phyloP scores from a whole-genome alignment of 30 jellyfish, hydroid and myxozoan species.

The Catostylus mosaicus region DNA sequence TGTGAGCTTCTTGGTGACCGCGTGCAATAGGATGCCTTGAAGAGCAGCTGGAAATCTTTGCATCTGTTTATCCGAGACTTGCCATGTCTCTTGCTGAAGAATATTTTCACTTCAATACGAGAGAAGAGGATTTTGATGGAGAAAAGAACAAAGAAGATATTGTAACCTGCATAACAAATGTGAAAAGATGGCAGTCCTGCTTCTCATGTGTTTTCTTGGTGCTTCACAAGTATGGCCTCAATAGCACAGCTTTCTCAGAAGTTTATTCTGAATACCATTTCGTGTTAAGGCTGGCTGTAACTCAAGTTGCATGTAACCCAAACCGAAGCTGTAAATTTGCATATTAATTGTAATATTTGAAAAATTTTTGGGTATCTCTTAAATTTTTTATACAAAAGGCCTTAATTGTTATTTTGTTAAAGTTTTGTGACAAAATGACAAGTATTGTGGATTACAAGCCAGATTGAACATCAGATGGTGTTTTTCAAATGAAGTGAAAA shows the following conservation, averaged over 20 bases:
- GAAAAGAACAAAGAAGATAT: neutral
- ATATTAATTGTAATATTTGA: no score
- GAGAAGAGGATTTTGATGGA: constrained; percentile 4
- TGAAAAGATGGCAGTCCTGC: neutral
- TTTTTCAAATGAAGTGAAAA: no score
- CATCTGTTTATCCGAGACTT: constrained; percentile 18
- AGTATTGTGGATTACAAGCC: no score
- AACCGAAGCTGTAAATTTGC: neutral
- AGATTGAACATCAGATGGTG: no score
- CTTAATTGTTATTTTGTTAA: no score
- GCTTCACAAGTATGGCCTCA: neutral
- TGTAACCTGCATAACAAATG: neutral
- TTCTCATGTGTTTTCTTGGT: neutral
- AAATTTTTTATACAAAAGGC: no score
- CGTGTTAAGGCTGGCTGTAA: neutral
- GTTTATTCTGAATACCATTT: neutral
- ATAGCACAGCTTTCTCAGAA: neutral
- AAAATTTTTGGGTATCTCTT: no score
- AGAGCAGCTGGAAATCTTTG: constrained; percentile 10
- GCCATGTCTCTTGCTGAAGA: constrained; percentile 35
- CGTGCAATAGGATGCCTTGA: neutral
- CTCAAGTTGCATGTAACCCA: neutral
- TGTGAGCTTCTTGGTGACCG: constrained; percentile 11
- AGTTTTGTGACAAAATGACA: no score
- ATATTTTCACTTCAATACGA: neutral